A percentile compares a stretch with the other conserved stretches of the same genome.
Evolutionary conservation across 2,888 invertebrate species (phyloP).

Genomic region (Noctua pronuba): DNA sequence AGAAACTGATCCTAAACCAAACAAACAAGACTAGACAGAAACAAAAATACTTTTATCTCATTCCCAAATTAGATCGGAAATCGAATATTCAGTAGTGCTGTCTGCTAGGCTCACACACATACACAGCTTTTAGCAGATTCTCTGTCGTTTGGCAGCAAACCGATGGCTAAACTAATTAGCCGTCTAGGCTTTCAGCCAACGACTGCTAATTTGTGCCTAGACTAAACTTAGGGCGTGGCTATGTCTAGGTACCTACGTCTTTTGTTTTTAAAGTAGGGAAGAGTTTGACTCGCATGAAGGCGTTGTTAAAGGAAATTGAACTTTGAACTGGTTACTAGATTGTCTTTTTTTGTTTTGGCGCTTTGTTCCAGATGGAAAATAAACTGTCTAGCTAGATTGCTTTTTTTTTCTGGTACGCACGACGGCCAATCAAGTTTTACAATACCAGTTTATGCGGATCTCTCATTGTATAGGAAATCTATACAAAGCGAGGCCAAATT

Average conservation of each 20-base stretch:
- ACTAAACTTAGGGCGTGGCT: constrained; percentile 4
- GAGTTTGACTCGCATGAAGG: not conserved
- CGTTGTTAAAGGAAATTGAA: constrained; percentile 6
- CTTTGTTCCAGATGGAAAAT: not conserved
- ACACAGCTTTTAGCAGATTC: constrained; percentile 23
- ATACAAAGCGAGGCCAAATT: no score
- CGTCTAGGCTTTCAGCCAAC: constrained; percentile 44
- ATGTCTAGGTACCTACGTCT: not conserved
- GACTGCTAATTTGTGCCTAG: constrained; percentile 1
- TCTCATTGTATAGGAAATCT: no score
- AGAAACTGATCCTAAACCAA: not conserved
- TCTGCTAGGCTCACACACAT: constrained; percentile 1
- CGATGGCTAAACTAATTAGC: constrained; percentile 54
- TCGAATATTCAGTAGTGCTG: constrained; percentile 38
- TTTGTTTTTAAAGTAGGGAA: constrained; percentile 2
- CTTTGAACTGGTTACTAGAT: not conserved
- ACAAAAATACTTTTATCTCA: constrained; percentile 23
- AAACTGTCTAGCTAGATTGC: not conserved
- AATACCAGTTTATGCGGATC: no score
- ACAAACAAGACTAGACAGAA: not conserved
- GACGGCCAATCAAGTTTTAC: no score
- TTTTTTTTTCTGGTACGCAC: not conserved
- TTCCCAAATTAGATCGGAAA: constrained; percentile 39
- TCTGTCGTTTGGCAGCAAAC: constrained; percentile 47
- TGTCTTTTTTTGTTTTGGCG: not conserved